Evolutionary conservation across 2,113 vertebrate genomes (phyloP).

Genomic region (Bothrops jararaca): DNA sequence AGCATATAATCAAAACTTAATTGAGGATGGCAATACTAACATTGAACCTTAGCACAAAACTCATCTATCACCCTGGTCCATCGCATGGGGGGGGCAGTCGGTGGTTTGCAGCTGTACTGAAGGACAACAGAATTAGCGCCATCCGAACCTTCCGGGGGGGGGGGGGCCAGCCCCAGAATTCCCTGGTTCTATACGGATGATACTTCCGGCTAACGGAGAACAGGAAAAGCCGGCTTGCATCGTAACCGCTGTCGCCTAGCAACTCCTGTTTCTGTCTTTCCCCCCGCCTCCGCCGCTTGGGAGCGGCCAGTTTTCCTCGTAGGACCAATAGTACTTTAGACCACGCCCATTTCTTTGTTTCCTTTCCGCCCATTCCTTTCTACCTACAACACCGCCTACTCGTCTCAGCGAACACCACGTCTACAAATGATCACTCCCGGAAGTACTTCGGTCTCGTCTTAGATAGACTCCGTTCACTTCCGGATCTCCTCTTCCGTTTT

Average conservation of each 20-base stretch:
- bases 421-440: slow-evolving; percentile 30
- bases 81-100: too few relatives aligned
- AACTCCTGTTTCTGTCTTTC: background rate
- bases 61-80: background rate
- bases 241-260: background rate
- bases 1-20: background rate
- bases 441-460: background rate
- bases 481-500: background rate
- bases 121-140: background rate
- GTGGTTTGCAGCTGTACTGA: background rate
- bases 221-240: background rate
- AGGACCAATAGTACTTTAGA: background rate
- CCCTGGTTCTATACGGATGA: background rate
- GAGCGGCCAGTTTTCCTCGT: background rate
- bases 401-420: slow-evolving; percentile 23
- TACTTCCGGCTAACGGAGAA: background rate
- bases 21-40: background rate
- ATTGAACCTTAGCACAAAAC: background rate
- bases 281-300: background rate
- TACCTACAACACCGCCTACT: background rate
- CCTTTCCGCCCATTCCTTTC: too few relatives aligned
- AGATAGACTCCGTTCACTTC: background rate
- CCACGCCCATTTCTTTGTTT: background rate
- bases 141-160: background rate
- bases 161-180: background rate